Evolutionary conservation across 2,888 invertebrate species (phyloP).

Genomic region (Drosophila neutralis): DNA sequence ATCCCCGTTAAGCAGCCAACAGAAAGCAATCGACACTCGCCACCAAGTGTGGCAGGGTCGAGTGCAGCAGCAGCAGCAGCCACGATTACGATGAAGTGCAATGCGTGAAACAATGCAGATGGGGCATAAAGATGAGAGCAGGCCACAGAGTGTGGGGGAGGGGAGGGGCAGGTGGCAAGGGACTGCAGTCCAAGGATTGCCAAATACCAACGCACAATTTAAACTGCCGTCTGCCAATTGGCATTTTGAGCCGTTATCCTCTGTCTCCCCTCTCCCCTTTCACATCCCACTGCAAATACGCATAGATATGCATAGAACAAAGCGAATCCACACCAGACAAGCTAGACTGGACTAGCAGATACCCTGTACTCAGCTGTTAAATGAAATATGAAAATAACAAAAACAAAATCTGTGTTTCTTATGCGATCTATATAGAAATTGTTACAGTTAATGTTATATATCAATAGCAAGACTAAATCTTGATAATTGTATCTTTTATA

Average conservation of each 20-base stretch:
- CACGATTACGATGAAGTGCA: conserved; percentile 26
- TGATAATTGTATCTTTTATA: not conserved
- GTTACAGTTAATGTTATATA: not conserved
- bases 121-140: not conserved
- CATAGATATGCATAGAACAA: not conserved
- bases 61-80: not conserved
- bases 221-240: conserved; percentile 48
- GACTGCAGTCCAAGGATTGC: conserved; percentile 15
- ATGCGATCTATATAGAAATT: not conserved
- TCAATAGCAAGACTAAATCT: not conserved
- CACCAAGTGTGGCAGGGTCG: conserved; percentile 6
- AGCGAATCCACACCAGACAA: conserved; percentile 29
- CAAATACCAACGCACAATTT: conserved; percentile 38
- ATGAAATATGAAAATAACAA: not conserved
- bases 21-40: conserved; percentile 54
- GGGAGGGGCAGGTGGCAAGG: not conserved
- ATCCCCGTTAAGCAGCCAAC: conserved; percentile 25
- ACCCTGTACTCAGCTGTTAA: not conserved
- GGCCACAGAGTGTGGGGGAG: not conserved
- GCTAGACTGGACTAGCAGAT: not conserved
- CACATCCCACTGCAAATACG: not conserved
- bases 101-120: conserved; percentile 39
- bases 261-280: not conserved
- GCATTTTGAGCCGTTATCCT: conserved; percentile 39
- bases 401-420: not conserved